phyloP scores from a whole-genome alignment of 2,797 vertebrate genomes.

The Sebastes iracundus region DNA sequence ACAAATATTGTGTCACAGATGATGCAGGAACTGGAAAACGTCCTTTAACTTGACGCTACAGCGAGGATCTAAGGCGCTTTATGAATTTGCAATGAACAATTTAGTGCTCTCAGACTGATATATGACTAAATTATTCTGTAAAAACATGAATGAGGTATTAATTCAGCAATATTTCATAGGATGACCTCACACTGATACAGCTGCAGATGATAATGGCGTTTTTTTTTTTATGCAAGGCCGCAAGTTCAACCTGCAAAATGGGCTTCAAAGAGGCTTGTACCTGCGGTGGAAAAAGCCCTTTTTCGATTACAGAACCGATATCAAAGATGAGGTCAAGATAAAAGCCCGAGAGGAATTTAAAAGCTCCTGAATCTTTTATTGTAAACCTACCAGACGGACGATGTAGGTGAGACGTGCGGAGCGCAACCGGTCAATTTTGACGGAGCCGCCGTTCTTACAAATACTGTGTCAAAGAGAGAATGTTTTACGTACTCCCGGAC shows the following conservation, averaged over 20 bases:
- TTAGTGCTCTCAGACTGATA: neutral
- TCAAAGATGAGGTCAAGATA: slow-evolving; percentile 64
- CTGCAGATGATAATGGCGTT: slow-evolving; percentile 3
- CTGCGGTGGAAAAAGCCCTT: neutral
- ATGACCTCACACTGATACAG: neutral
- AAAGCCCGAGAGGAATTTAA: slow-evolving; percentile 46
- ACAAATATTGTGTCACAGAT: slow-evolving; percentile 30
- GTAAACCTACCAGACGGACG: slow-evolving; percentile 28
- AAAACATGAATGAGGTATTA: neutral
- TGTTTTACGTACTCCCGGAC: slow-evolving; percentile 34
- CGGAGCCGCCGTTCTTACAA: slow-evolving; percentile 10
- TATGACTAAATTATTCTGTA: neutral
- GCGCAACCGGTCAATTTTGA: slow-evolving; percentile 28
- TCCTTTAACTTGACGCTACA: neutral
- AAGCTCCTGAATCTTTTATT: slow-evolving; percentile 57
- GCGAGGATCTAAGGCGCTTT: neutral
- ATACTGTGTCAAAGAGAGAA: slow-evolving; percentile 19
- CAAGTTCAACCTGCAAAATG: slow-evolving; percentile 29
- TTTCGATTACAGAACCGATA: slow-evolving; percentile 24
- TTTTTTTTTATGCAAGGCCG: slow-evolving; percentile 32
- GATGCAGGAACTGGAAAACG: slow-evolving; percentile 4
- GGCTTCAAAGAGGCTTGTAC: slow-evolving; percentile 21
- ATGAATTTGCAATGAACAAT: neutral
- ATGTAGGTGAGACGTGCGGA: slow-evolving; percentile 22
- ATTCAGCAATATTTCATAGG: slow-evolving; percentile 1